phyloP scores from a whole-genome alignment of 2,797 vertebrate species.

The Myotis findleyi region DNA sequence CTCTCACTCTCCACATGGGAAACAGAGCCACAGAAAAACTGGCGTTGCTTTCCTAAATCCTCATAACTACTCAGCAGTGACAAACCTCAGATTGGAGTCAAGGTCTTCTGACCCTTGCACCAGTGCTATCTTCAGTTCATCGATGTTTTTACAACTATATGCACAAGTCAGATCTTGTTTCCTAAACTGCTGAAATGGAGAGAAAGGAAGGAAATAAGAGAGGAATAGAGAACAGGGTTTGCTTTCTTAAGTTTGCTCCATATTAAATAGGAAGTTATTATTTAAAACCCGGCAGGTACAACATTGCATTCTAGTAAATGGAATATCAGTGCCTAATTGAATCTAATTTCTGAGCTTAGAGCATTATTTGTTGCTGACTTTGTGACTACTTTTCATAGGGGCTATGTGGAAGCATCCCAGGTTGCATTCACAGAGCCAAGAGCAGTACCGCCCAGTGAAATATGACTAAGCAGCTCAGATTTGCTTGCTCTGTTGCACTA shows the following conservation, averaged over 20 bases:
- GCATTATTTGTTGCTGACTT: conserved; percentile 59
- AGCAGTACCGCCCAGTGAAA: conserved; percentile 38
- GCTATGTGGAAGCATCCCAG: conserved; percentile 18
- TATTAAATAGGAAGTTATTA: conserved; percentile 22
- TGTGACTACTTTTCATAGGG: conserved; percentile 50
- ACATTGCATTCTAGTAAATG: conserved; percentile 48
- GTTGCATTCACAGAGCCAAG: conserved; percentile 13
- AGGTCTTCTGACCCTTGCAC: neutral
- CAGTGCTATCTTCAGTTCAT: neutral
- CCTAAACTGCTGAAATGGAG: neutral
- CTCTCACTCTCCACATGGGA: neutral
- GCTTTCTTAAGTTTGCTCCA: neutral
- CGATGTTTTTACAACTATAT: neutral
- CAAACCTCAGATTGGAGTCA: neutral
- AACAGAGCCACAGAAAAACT: neutral
- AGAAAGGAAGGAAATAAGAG: conserved; percentile 26
- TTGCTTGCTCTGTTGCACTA: conserved; percentile 27
- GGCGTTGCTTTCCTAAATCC: neutral
- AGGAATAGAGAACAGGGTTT: neutral
- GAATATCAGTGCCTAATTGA: conserved; percentile 29
- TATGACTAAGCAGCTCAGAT: conserved; percentile 71
- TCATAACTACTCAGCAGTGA: neutral
- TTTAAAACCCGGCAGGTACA: conserved; percentile 56
- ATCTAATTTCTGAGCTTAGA: conserved; percentile 55
- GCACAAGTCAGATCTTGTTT: conserved; percentile 11